Evolutionary conservation across 2,888 invertebrate genomes (phyloP), one percentile per base, ranked within the genome.

Genomic region (Xestia ashworthii): DNA sequence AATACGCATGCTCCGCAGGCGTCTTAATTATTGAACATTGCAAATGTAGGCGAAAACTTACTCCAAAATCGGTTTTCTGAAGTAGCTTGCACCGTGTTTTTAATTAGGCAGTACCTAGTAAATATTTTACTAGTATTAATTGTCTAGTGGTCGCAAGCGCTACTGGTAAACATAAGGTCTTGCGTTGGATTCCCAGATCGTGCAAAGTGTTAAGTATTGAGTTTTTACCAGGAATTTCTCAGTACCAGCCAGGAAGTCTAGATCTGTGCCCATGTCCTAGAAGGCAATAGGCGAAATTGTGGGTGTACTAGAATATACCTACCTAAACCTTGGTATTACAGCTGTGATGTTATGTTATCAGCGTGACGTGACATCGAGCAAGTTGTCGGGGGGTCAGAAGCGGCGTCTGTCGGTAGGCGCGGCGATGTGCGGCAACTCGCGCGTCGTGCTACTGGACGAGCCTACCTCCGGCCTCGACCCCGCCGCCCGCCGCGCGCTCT

Each of bases 381-480:
- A 97, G 3, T 95, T 99, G 78, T 99, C 99, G 0, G 99, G 99
- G n/a, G 99, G 99, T 19, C 99, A 99, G 98, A 98, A 99, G 95
- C 97, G 99, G 74, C 98, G 99, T 86, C 94, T 99, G 64, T 99
- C 98, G 3, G 97, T 99, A 32, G 99, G 98, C 48, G 98, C 99
- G 92, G 98, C 99, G 0, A 97, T 99, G 90, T 98, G 99, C 84
- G 99, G 99, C 1, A 97, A 98, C 77, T 98, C 99, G n/a, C 97
- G 93, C 2, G 94, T 95, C 1, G 96, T 98, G 70, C 97, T 98
- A 82, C 95, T 98, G 85, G 98, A 98, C 91, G 98, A 98, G 91
- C 99, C 99, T 8, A 99, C 99, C 0, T 98, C 99, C 0, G 99
- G 99, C 11, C 97, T 99, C 91, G 99, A 99, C 95, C 98, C 99